phyloP scores from a whole-genome alignment of 1,140 invertebrate genomes.

The Drosophila chauvacae region DNA sequence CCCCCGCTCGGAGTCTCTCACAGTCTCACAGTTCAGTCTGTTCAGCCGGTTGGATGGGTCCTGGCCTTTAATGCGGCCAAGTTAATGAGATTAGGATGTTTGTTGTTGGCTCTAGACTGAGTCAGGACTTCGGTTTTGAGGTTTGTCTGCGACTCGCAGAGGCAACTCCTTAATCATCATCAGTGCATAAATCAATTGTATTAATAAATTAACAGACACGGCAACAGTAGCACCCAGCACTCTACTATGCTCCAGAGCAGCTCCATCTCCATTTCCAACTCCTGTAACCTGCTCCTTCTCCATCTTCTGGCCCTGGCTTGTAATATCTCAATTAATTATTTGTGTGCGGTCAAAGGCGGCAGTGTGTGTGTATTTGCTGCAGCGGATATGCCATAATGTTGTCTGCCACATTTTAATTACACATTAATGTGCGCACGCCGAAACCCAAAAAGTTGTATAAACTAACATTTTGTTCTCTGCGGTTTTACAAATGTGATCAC shows the following conservation, averaged over 20 bases:
- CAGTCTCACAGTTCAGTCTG: slow-evolving; percentile 2
- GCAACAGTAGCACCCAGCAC: slow-evolving; percentile 9
- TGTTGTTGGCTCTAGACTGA: slow-evolving; percentile 7
- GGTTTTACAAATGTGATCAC: slow-evolving; percentile 66
- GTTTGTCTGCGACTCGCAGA: slow-evolving; percentile 16
- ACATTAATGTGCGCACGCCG: slow-evolving; percentile 66
- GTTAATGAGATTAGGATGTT: slow-evolving; percentile 58
- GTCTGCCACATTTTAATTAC: slow-evolving; percentile 79
- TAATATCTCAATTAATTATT: slow-evolving; percentile 79
- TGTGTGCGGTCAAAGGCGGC: slow-evolving; percentile 64
- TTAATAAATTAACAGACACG: slow-evolving; percentile 75
- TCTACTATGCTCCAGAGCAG: background rate
- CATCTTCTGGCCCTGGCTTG: slow-evolving; percentile 38
- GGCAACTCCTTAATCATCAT: slow-evolving; percentile 54
- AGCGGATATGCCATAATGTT: slow-evolving; percentile 61
- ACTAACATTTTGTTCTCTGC: slow-evolving; percentile 72
- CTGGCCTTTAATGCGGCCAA: slow-evolving; percentile 47
- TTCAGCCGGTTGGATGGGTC: slow-evolving; percentile 36
- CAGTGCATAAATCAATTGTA: slow-evolving; percentile 78
- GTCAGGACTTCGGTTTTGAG: slow-evolving; percentile 13
- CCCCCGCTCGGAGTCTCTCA: slow-evolving; percentile 1
- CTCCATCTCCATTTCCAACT: background rate
- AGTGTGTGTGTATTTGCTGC: slow-evolving; percentile 12
- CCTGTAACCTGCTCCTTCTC: slow-evolving; percentile 1
- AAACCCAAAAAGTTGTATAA: slow-evolving; percentile 60